phyloP scores from a whole-genome alignment of 1,140 invertebrate species.

The Bombus confusus region DNA sequence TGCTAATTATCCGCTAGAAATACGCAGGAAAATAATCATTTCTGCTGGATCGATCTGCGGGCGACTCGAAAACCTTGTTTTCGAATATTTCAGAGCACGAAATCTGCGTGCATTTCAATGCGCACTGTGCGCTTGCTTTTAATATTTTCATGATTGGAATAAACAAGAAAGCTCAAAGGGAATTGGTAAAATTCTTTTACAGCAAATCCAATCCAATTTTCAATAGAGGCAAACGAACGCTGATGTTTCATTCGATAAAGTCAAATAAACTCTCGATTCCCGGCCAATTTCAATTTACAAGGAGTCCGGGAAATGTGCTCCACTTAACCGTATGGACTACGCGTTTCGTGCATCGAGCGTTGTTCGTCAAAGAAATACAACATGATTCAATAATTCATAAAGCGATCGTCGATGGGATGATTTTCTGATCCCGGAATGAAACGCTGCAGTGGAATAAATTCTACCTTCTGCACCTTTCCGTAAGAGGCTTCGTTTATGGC shows the following conservation, averaged over 20 bases:
- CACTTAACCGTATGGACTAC: slow-evolving; percentile 6
- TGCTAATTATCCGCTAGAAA: background rate
- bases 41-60: fast-evolving
- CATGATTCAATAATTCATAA: slow-evolving; percentile 17
- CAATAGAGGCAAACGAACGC: slow-evolving; percentile 7
- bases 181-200: slow-evolving; percentile 20
- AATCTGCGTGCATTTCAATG: background rate
- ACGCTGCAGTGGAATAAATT: background rate
- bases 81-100: background rate
- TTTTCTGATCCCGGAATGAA: slow-evolving; percentile 7
- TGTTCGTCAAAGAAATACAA: background rate
- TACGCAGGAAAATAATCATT: background rate
- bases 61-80: background rate
- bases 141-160: slow-evolving; percentile 14
- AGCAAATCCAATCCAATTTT: slow-evolving; percentile 27
- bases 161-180: slow-evolving; percentile 24
- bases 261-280: slow-evolving; percentile 31
- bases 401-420: background rate
- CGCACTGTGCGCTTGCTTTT: background rate
- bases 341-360: background rate
- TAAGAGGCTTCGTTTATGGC: background rate
- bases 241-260: slow-evolving; percentile 35
- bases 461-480: background rate
- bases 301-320: background rate
- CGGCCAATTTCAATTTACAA: slow-evolving; percentile 35